Conservation (phyloP, 2,888 invertebrate genomes). For the Tyria jacobaeae region DNA sequence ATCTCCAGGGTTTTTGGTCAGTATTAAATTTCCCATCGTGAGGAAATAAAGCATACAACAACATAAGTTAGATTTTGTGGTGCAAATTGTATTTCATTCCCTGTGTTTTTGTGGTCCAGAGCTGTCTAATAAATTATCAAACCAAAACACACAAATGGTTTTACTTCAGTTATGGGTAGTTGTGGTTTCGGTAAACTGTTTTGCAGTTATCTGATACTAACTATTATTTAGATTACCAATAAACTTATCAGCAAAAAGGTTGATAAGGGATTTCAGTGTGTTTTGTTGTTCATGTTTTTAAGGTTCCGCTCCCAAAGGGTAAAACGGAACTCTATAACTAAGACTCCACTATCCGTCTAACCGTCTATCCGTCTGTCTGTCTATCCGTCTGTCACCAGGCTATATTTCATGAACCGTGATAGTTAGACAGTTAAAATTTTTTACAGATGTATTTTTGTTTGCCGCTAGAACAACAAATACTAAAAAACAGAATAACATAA, state of each 20-base stretch:
- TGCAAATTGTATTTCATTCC: slow-evolving; percentile 3
- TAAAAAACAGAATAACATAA: too few relatives aligned
- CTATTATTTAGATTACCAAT: slow-evolving; percentile 7
- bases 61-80: neutral
- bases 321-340: too few relatives aligned
- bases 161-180: slow-evolving; percentile 12
- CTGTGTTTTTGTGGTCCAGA: slow-evolving; percentile 10
- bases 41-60: neutral
- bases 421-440: too few relatives aligned
- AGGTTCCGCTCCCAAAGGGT: neutral
- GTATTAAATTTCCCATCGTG: neutral
- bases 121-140: slow-evolving; percentile 29
- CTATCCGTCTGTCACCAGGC: too few relatives aligned
- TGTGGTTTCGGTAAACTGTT: slow-evolving; percentile 26
- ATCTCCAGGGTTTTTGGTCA: too few relatives aligned
- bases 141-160: slow-evolving; percentile 19
- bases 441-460: too few relatives aligned
- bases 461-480: too few relatives aligned
- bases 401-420: too few relatives aligned
- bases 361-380: too few relatives aligned
- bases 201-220: slow-evolving; percentile 16
- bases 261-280: slow-evolving; percentile 10
- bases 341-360: too few relatives aligned
- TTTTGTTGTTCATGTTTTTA: neutral
- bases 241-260: slow-evolving; percentile 12